These are phyloP conservation scores for Bradynema listronoti DNA, from an alignment of 1,140 invertebrate genomes.

Conservation along the genomic window DNA sequence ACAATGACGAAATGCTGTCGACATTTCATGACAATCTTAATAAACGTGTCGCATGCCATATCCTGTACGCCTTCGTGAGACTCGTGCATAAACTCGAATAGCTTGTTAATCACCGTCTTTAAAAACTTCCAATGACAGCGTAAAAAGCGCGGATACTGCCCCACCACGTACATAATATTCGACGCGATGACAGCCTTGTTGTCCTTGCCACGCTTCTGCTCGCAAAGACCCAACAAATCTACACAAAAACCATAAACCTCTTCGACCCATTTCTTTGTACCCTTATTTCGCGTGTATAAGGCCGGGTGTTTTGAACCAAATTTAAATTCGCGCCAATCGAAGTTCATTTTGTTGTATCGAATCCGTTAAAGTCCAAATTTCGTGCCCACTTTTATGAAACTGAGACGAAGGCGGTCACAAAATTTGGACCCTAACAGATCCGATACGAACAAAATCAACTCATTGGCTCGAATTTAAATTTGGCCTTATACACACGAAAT, in stretches of 20 bases:
- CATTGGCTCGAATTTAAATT: no score
- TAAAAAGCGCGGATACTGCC: conserved; percentile 96
- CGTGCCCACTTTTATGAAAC: no score
- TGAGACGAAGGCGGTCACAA: no score
- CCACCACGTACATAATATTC: conserved; percentile 99
- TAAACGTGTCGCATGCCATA: conserved; percentile 99
- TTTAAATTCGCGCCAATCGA: no score
- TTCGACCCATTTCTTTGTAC: neutral
- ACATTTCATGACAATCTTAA: conserved; percentile 99
- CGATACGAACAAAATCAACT: no score
- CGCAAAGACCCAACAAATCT: conserved; percentile 91
- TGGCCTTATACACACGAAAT: no score
- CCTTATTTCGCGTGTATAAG: no score
- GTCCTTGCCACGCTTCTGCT: conserved; percentile 98
- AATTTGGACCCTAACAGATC: no score
- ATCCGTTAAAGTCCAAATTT: no score
- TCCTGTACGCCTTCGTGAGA: conserved; percentile 89
- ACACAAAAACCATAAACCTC: conserved; percentile 25
- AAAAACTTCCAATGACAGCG: conserved; percentile 99
- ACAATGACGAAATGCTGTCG: conserved; percentile 82
- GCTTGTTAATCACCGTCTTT: conserved; percentile 99
- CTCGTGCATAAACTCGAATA: conserved; percentile 99
- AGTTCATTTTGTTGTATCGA: no score
- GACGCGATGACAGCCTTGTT: conserved; percentile 99
- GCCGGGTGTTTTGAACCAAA: no score